A percentile compares a stretch with the other conserved stretches of the same genome.
phyloP scores from a whole-genome alignment of 2,113 vertebrate genomes.

The Rutilus rutilus region DNA sequence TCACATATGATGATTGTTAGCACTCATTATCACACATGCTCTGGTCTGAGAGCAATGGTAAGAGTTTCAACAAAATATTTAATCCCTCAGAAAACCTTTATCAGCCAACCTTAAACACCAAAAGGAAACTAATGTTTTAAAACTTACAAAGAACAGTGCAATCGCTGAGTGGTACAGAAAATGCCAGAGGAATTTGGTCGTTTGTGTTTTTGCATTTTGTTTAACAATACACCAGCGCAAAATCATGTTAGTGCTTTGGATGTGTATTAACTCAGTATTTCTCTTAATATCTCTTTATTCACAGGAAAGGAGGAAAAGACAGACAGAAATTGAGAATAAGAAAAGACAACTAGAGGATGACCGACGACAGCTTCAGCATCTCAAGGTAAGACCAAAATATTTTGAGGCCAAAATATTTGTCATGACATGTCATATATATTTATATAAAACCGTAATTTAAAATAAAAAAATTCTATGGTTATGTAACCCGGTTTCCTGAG shows the following conservation, averaged over 20 bases:
- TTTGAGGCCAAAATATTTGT: not conserved
- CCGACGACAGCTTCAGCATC: constrained; percentile 85
- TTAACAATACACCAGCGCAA: not conserved
- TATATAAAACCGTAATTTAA: not conserved
- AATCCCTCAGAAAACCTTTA: not conserved
- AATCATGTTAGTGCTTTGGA: not conserved
- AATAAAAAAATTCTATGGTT: too few relatives aligned
- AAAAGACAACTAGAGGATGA: constrained; percentile 88
- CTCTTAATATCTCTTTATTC: not conserved
- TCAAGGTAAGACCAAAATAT: constrained; percentile 88
- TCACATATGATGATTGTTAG: constrained; percentile 1
- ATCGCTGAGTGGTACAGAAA: not conserved
- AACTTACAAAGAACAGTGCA: not conserved
- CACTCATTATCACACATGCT: not conserved
- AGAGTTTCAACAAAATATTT: not conserved
- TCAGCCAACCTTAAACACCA: not conserved
- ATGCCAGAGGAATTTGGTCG: not conserved
- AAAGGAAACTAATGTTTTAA: not conserved
- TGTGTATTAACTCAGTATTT: not conserved
- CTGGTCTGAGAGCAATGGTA: not conserved
- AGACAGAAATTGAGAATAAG: constrained; percentile 87
- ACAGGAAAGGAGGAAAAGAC: constrained; percentile 89
- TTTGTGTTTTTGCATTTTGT: not conserved
- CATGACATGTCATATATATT: not conserved
- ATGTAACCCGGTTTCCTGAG: too few relatives aligned